A percentile compares a stretch with the other conserved stretches of the same genome.
These are phyloP conservation scores for Drosophila pegasa DNA, from an alignment of 2,888 invertebrate species.

Conservation along the genomic window DNA sequence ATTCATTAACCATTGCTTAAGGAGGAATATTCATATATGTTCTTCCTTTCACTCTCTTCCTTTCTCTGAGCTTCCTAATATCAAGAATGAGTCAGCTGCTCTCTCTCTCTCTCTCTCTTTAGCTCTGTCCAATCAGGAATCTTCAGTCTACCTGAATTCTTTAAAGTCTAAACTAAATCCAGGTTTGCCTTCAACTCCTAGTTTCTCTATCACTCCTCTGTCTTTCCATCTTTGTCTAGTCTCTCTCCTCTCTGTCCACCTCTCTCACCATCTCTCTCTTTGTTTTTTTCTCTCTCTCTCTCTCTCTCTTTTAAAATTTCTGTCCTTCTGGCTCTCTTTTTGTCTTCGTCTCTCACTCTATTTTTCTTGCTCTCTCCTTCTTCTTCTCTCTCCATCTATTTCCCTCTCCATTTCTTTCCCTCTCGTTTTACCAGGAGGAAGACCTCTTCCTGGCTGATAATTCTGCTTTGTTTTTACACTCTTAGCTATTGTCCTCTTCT, in stretches of 20 bases:
- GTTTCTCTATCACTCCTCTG: neutral
- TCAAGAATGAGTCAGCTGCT: neutral
- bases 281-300: neutral
- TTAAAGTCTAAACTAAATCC: too few species aligned
- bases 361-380: too few species aligned
- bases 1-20: neutral
- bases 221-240: neutral
- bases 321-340: neutral
- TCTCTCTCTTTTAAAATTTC: too few species aligned
- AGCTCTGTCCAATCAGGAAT: neutral
- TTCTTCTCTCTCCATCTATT: slow-evolving; percentile 6
- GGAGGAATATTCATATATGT: too few species aligned
- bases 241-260: neutral
- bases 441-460: too few species aligned
- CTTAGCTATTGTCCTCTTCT: too few species aligned
- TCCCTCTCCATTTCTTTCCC: slow-evolving; percentile 7
- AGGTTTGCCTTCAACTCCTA: too few species aligned
- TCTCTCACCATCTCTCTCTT: neutral
- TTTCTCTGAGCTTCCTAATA: too few species aligned
- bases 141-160: too few species aligned
- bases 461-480: too few species aligned
- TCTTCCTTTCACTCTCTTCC: neutral
- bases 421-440: neutral
- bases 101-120: neutral
- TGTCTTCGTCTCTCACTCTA: too few species aligned